These are phyloP conservation scores for Tapirus terrestris DNA, from an alignment of 2,113 vertebrate species.

Conservation along the genomic window DNA sequence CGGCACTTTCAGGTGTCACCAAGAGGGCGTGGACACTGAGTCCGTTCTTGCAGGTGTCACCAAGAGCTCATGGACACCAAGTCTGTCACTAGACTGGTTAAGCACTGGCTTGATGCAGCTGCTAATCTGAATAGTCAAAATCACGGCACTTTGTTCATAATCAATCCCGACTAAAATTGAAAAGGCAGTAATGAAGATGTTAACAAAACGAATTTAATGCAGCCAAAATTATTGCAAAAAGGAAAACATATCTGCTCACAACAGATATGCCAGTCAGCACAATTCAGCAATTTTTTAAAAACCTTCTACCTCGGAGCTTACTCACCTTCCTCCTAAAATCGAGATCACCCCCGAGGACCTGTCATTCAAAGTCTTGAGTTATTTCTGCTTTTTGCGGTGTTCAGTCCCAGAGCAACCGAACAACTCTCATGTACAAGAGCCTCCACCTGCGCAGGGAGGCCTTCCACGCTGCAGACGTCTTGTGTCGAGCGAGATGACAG, in stretches of 20 bases:
- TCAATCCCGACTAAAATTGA: slow-evolving; percentile 32
- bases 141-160: slow-evolving; percentile 70
- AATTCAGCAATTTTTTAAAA: not conserved
- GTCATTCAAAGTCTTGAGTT: not conserved
- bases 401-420: not conserved
- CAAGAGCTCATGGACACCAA: not conserved
- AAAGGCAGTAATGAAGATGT: slow-evolving; percentile 72
- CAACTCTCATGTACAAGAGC: too few relatives aligned
- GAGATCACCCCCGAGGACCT: not conserved
- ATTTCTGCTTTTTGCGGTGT: not conserved
- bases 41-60: not conserved
- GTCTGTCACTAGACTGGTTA: not conserved
- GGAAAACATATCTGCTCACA: slow-evolving; percentile 2
- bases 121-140: slow-evolving; percentile 70
- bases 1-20: slow-evolving; percentile 1
- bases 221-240: slow-evolving; percentile 50
- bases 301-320: not conserved
- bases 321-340: not conserved
- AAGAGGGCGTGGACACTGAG: not conserved
- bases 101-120: not conserved
- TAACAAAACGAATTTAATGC: slow-evolving; percentile 46
- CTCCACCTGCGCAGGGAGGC: not conserved
- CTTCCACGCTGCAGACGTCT: not conserved
- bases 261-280: slow-evolving; percentile 72
- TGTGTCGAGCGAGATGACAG: fast-evolving